phyloP scores from a whole-genome alignment of 2,888 invertebrate species.

The Nemotelus pantherinus region DNA sequence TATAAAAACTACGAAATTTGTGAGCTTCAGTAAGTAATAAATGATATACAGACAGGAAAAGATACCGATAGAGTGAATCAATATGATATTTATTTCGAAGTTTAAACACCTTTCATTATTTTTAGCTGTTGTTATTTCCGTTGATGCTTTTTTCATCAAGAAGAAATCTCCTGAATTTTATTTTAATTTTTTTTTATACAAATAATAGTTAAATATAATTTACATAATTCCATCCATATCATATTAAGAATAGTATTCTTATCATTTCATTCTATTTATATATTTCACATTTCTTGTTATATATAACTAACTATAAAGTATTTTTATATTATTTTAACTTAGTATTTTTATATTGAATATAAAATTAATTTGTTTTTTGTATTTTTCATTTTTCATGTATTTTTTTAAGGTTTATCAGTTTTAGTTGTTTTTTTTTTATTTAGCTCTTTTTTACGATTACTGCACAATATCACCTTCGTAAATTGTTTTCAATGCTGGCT shows the following conservation, averaged over 20 bases:
- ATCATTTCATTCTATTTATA: background rate
- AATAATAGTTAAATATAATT: constrained; percentile 24
- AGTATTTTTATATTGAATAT: constrained; percentile 28
- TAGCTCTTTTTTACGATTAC: constrained; percentile 9
- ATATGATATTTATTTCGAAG: too few relatives aligned
- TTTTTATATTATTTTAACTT: constrained; percentile 34
- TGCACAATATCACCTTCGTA: constrained; percentile 49
- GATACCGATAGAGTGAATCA: too few relatives aligned
- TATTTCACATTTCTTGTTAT: constrained; percentile 32
- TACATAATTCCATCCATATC: constrained; percentile 1
- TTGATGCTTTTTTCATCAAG: too few relatives aligned
- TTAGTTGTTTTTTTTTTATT: background rate
- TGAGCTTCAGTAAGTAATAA: too few relatives aligned
- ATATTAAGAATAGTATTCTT: constrained; percentile 7
- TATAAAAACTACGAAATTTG: too few relatives aligned
- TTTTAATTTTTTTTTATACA: background rate
- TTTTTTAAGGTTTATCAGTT: constrained; percentile 8
- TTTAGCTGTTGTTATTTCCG: too few relatives aligned
- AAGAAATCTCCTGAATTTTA: background rate
- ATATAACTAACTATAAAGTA: constrained; percentile 34
- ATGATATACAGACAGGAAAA: too few relatives aligned
- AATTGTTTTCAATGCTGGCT: constrained; percentile 45
- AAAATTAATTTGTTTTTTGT: constrained; percentile 28
- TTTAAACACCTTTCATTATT: too few relatives aligned
- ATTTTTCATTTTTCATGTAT: constrained; percentile 8